These are phyloP conservation scores for Theocolax elegans DNA, from an alignment of 1,140 invertebrate species.

Conservation along the genomic window DNA sequence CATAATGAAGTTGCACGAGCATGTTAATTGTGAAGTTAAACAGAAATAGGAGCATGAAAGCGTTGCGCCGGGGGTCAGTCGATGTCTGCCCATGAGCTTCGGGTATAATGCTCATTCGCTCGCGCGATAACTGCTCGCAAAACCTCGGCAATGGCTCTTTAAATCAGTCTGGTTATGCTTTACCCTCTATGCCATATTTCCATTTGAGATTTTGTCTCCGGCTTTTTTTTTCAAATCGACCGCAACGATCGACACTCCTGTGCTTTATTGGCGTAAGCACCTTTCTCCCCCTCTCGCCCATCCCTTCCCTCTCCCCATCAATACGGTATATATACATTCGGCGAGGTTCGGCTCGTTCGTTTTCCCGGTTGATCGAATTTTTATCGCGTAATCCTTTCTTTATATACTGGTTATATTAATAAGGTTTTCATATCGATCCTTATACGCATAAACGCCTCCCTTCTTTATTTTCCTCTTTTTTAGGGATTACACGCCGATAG, in stretches of 20 bases:
- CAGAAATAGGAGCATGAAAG: constrained; percentile 62
- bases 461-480: too few relatives aligned
- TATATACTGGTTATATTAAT: constrained; percentile 18
- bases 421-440: constrained; percentile 18
- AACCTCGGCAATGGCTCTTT: constrained; percentile 52
- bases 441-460: not conserved
- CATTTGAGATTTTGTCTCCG: constrained; percentile 8
- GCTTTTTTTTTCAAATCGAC: constrained; percentile 6
- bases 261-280: too few relatives aligned
- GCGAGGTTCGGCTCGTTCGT: too few relatives aligned
- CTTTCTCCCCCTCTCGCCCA: too few relatives aligned
- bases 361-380: too few relatives aligned
- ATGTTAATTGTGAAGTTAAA: constrained; percentile 65
- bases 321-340: too few relatives aligned
- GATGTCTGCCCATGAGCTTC: constrained; percentile 46
- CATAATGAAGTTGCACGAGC: constrained; percentile 60
- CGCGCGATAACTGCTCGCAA: constrained; percentile 57
- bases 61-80: constrained; percentile 49
- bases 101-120: constrained; percentile 55
- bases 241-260: too few relatives aligned
- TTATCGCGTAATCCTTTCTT: too few relatives aligned
- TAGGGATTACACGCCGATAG: too few relatives aligned
- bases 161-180: constrained; percentile 56
- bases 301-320: too few relatives aligned
- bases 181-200: not conserved